Percentiles rank a stretch among this genome's conserved stretches.
Evolutionary conservation across 2,888 invertebrate species (phyloP).

Genomic region (Clostera curtula): DNA sequence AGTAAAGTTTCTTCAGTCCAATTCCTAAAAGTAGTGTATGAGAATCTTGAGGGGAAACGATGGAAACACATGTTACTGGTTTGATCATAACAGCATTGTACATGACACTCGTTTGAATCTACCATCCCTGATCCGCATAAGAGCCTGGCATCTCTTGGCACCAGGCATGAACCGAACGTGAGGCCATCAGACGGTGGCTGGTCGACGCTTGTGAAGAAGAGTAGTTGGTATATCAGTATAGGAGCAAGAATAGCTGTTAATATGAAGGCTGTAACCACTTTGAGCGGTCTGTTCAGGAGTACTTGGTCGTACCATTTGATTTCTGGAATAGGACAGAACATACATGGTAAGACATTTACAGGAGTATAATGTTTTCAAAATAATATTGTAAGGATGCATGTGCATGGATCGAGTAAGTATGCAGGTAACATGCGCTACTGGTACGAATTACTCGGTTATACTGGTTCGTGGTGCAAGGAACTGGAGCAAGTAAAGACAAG

Average conservation of each 20-base stretch:
- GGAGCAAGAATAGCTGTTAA: slow-evolving; percentile 40
- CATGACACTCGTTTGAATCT: slow-evolving; percentile 44
- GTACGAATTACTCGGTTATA: no score
- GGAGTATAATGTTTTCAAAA: background rate
- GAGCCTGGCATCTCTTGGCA: slow-evolving; percentile 38
- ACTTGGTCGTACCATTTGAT: slow-evolving; percentile 54
- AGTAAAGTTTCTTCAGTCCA: slow-evolving; percentile 48
- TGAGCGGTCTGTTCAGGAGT: slow-evolving; percentile 49
- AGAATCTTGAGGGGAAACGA: slow-evolving; percentile 66
- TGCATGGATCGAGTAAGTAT: no score
- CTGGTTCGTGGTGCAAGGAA: no score
- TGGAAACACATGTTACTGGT: slow-evolving; percentile 62
- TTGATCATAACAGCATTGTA: slow-evolving; percentile 69
- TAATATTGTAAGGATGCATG: no score
- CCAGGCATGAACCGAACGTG: slow-evolving; percentile 54
- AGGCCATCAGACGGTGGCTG: slow-evolving; percentile 47
- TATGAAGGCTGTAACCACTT: slow-evolving; percentile 32
- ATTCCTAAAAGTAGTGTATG: slow-evolving; percentile 45
- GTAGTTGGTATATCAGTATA: slow-evolving; percentile 43
- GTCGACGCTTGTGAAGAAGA: slow-evolving; percentile 36
- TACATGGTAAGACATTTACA: background rate
- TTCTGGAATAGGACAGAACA: slow-evolving; percentile 38
- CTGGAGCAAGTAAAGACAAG: no score
- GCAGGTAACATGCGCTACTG: no score
- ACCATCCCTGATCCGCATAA: slow-evolving; percentile 50